Evolutionary conservation across 2,113 vertebrate species (phyloP).

Genomic region (Mus musculus): GRCm39 chr1:192223001-192223500

Average conservation of each 20-base stretch:
- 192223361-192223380: not conserved
- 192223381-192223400: not conserved
- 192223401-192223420: not conserved
- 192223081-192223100: not conserved
- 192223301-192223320: not conserved
- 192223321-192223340: not conserved
- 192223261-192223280: not conserved
- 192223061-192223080: not conserved
- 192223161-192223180: not conserved
- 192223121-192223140: not conserved
- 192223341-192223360: not conserved
- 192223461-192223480: not conserved
- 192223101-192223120: not conserved
- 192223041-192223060: not conserved
- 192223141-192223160: not conserved
- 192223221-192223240: not conserved
- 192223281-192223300: not conserved
- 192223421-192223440: not conserved
- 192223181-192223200: not conserved
- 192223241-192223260: not conserved
- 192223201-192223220: not conserved
- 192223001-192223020: fast-evolving
- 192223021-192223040: not conserved
- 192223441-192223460: not conserved
- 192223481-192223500: not conserved